phyloP scores from a whole-genome alignment of 1,140 invertebrate genomes.

The Drosophila melanogaster region Release_6_plus_ISO1_MT NT_033777.3:8548501-8549000 shows the following conservation, averaged over 20 bases:
- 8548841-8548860: conserved; percentile 41
- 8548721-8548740: conserved; percentile 6
- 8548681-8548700: conserved; percentile 36
- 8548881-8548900: conserved; percentile 33
- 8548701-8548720: conserved; percentile 41
- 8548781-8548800: conserved; percentile 37
- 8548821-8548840: no score
- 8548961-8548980: conserved; percentile 5
- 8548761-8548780: neutral
- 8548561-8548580: neutral
- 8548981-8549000: conserved; percentile 26
- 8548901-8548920: conserved; percentile 36
- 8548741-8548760: neutral
- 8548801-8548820: no score
- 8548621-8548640: conserved; percentile 1
- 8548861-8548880: conserved; percentile 29
- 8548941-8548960: conserved; percentile 39
- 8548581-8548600: neutral
- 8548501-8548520: neutral
- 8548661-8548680: conserved; percentile 17
- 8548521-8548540: neutral
- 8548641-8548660: conserved; percentile 56
- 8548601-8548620: conserved; percentile 14
- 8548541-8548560: neutral
- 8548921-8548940: conserved; percentile 46